Evolutionary conservation across 2,888 invertebrate species (phyloP).

Genomic region (Drosophila kanekoi): DNA sequence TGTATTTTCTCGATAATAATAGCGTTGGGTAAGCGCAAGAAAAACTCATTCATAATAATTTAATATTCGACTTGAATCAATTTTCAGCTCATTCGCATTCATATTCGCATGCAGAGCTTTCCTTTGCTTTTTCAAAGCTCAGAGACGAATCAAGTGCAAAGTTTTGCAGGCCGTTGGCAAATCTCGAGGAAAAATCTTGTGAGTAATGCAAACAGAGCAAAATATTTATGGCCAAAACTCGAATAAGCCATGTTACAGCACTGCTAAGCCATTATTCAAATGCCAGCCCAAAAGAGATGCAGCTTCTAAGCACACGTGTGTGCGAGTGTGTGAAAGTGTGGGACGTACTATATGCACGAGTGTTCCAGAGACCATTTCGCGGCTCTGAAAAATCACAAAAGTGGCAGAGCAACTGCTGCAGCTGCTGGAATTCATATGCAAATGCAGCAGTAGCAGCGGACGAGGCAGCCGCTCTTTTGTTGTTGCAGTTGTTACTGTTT

Average conservation of each 20-base stretch:
- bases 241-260: conserved; percentile 69
- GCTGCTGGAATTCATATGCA: conserved; percentile 68
- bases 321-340: neutral
- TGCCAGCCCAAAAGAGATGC: conserved; percentile 45
- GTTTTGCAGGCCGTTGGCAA: conserved; percentile 71
- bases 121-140: conserved; percentile 17
- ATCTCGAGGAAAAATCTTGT: conserved; percentile 66
- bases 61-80: conserved; percentile 50
- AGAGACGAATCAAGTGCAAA: conserved; percentile 57
- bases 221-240: conserved; percentile 69
- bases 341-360: conserved; percentile 22
- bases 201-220: conserved; percentile 74
- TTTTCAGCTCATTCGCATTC: conserved; percentile 34
- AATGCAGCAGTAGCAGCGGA: conserved; percentile 44
- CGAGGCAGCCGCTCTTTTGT: conserved; percentile 18
- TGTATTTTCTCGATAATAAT: conserved; percentile 11
- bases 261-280: conserved; percentile 77
- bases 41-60: conserved; percentile 33
- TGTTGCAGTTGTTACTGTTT: conserved; percentile 12
- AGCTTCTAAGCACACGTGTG: conserved; percentile 25
- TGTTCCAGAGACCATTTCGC: conserved; percentile 49
- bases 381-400: conserved; percentile 50
- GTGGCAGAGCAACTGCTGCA: conserved; percentile 51
- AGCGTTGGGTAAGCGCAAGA: conserved; percentile 26
- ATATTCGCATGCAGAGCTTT: conserved; percentile 4